Evolutionary conservation across 2,888 invertebrate genomes (phyloP), one percentile per base, ranked within the genome.

Genomic region (Leptopilina myrica): DNA sequence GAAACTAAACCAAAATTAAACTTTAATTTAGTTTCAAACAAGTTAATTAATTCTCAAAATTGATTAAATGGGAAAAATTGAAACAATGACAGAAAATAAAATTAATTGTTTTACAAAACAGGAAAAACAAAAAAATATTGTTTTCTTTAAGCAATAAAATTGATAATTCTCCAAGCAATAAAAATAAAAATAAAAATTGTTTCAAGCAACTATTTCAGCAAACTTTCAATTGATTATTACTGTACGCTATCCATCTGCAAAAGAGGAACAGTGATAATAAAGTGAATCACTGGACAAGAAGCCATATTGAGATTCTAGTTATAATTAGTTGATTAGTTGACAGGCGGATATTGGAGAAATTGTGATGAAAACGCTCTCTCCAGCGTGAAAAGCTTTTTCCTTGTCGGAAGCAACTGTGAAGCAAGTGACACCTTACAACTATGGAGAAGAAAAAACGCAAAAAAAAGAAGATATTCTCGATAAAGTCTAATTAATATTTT

Each of bases 331-430:
- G 49, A 67, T 67, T 49, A 49, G 49, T 49, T 67, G 67, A 67
- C 49, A 66, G 49, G 67, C 49, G 49, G 49, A 49, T 67, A 67
- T 67, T 67, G 67, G 67, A 43, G 43, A 67, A 67, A 67, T 49
- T 12, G 20, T 49, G 49, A 67, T 67, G 67, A 67, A 46, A 67
- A 49, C 49, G 43, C 11, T 9, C 49, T 67, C 15, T 15, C 20
- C 33, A 4, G 64, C 33, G 33, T 33, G 33, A 11, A 62, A 33
- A 64, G 64, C 64, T 64, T 33, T 33, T 33, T 64, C 33, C 33
- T 64, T 64, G 64, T 64, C 49, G 20, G 49, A 67, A 67, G 67
- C 67, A 49, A 66, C 43, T 66, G 66, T 43, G 66, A 43, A 66
- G 66, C n/a, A 66, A 66, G 46, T 66, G 40, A 66, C 66, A 43